phyloP scores from a whole-genome alignment of 2,113 vertebrate genomes.

The Misgurnus anguillicaudatus region DNA sequence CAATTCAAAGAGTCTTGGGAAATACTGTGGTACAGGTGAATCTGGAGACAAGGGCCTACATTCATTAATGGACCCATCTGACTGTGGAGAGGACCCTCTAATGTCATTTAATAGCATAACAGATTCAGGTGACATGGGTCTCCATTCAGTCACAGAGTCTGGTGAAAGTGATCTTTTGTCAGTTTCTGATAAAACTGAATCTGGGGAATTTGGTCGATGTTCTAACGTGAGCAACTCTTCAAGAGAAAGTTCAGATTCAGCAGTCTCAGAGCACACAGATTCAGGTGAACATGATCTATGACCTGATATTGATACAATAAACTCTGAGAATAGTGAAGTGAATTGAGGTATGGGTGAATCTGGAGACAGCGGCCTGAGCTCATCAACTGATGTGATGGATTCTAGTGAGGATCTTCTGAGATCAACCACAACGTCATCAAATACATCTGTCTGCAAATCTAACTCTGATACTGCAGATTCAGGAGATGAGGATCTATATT shows the following conservation, averaged over 20 bases:
- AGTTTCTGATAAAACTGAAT: slow-evolving; percentile 34
- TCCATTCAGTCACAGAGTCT: slow-evolving; percentile 54
- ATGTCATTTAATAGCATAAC: background rate
- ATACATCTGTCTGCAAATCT: background rate
- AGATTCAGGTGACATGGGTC: slow-evolving; percentile 46
- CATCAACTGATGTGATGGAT: background rate
- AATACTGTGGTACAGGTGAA: slow-evolving; percentile 49
- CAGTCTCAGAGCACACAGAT: slow-evolving; percentile 21
- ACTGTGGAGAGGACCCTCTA: slow-evolving; percentile 45
- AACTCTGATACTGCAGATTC: slow-evolving; percentile 16
- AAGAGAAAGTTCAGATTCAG: slow-evolving; percentile 7
- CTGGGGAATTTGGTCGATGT: slow-evolving; percentile 44
- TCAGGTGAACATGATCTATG: slow-evolving; percentile 33
- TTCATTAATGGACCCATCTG: slow-evolving; percentile 28
- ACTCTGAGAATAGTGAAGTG: background rate
- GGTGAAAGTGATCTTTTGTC: slow-evolving; percentile 37
- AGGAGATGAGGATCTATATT: slow-evolving; percentile 50
- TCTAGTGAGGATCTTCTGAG: slow-evolving; percentile 33
- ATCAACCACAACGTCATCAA: background rate
- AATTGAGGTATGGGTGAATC: slow-evolving; percentile 41
- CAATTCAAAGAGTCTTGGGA: background rate
- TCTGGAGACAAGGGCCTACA: slow-evolving; percentile 15
- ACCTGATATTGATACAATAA: background rate
- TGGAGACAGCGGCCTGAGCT: slow-evolving; percentile 4
- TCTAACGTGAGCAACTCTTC: background rate